Evolutionary conservation across 2,113 vertebrate species (phyloP), one percentile per base, ranked within the genome.

Genomic region (Lichenostomus cassidix): DNA sequence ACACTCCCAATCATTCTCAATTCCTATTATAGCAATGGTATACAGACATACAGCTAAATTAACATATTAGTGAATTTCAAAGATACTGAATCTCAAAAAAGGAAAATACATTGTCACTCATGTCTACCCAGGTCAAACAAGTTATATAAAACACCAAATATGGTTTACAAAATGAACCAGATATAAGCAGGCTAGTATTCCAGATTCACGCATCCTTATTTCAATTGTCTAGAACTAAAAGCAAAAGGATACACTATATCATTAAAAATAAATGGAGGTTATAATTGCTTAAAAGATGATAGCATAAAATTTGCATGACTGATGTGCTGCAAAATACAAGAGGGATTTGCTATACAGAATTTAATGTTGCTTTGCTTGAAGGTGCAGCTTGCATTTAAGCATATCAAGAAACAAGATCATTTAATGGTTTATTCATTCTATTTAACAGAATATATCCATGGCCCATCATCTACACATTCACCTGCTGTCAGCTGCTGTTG

Each of bases 381-480:
- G 70, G 73, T 87, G 70, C 83, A 91, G 75, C 75, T 85, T 88
- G 64, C 95, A 96, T 94, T 96, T 69, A 96, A 81, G 90, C 89
- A 73, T 97, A 95, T 92, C 91, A 90, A 87, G 86, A 95, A 95
- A 92, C 69, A 89, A 85, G 87, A 92, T 92, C 89, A 93, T 94
- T 92, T 96, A 97, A 98, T 98, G 95, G 91, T 97, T 97, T 97
- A 97, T 97, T 98, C 98, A 97, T 96, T 98, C 97, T 97, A 60
- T 94, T 97, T 94, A 97, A 96, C 89, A 89, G 82, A 82, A 96
- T 95, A 97, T 93, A 98, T 93, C 92, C 94, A 95, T 67, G 94
- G 95, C 94, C 93, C 97, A 96, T 97, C 96, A 96, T 96, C 94
- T 77, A 74, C 77, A 91, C 92, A 97, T 97, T 97, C 95, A 97